Percentiles rank a stretch among this genome's conserved stretches.
Evolutionary conservation across 2,113 vertebrate species (phyloP).

Genomic region (Paralichthys olivaceus): DNA sequence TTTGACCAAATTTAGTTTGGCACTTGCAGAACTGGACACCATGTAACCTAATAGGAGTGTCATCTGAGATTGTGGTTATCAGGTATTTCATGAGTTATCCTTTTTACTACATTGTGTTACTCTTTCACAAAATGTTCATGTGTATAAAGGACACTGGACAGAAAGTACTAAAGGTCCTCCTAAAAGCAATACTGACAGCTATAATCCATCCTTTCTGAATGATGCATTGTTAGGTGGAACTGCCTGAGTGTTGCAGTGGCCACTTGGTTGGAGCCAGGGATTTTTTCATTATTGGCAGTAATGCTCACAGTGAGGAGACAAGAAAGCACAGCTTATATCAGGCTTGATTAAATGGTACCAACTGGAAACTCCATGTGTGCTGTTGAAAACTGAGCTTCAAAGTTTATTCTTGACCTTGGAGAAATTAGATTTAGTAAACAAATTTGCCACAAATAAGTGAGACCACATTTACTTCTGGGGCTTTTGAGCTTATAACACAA

Average conservation of each 20-base stretch:
- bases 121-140: neutral
- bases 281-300: conserved; percentile 8
- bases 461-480: neutral
- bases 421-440: neutral
- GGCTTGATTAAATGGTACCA: conserved; percentile 12
- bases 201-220: neutral
- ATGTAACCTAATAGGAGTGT: too few species aligned
- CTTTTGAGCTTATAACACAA: neutral
- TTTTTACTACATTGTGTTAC: neutral
- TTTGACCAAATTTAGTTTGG: neutral
- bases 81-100: too few species aligned
- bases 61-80: too few species aligned
- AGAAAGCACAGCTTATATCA: conserved; percentile 8
- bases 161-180: neutral
- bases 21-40: neutral
- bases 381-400: conserved; percentile 5
- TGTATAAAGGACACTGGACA: neutral
- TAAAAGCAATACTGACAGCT: neutral
- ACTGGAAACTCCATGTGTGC: conserved; percentile 9
- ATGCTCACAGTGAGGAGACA: conserved; percentile 1
- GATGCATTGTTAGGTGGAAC: neutral
- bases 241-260: neutral
- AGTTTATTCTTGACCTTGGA: conserved; percentile 13
- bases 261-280: neutral
- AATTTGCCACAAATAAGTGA: neutral